Percentiles rank a stretch among this genome's conserved stretches.
phyloP scores from a whole-genome alignment of 2,113 vertebrate species.

The Apaloderma vittatum region DNA sequence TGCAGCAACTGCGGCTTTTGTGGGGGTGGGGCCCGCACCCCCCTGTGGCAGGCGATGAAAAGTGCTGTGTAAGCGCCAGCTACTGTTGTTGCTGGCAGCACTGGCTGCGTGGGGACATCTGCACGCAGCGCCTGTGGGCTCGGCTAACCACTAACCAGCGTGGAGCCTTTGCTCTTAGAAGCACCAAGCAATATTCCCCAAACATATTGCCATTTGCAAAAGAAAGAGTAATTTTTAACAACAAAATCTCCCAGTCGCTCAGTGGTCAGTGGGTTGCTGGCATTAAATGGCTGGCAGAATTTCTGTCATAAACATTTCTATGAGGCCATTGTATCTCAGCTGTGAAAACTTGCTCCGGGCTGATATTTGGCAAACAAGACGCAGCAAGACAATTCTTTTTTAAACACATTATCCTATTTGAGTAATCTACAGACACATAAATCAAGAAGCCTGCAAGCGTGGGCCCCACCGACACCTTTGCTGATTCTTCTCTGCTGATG shows the following conservation, averaged over 20 bases:
- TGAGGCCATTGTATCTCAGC: background rate
- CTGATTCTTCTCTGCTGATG: background rate
- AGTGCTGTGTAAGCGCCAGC: background rate
- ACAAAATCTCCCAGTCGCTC: background rate
- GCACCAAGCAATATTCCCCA: background rate
- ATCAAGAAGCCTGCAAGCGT: background rate
- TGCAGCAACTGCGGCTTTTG: background rate
- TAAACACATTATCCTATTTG: background rate
- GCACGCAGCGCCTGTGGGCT: background rate
- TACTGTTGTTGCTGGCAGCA: background rate
- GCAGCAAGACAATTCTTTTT: conserved; percentile 2
- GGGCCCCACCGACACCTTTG: background rate
- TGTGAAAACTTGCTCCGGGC: conserved; percentile 5
- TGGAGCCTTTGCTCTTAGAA: background rate
- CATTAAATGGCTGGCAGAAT: background rate
- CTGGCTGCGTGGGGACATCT: background rate
- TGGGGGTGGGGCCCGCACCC: too few species aligned
- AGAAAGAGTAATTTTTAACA: background rate
- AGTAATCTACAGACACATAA: background rate
- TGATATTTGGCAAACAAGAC: conserved; percentile 33
- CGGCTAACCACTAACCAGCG: background rate
- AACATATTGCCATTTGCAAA: background rate
- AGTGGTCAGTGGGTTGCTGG: background rate
- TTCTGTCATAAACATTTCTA: background rate
- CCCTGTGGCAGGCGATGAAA: too few species aligned